phyloP scores from a whole-genome alignment of 2,888 invertebrate species.

The Tetramorium bicarinatum region DNA sequence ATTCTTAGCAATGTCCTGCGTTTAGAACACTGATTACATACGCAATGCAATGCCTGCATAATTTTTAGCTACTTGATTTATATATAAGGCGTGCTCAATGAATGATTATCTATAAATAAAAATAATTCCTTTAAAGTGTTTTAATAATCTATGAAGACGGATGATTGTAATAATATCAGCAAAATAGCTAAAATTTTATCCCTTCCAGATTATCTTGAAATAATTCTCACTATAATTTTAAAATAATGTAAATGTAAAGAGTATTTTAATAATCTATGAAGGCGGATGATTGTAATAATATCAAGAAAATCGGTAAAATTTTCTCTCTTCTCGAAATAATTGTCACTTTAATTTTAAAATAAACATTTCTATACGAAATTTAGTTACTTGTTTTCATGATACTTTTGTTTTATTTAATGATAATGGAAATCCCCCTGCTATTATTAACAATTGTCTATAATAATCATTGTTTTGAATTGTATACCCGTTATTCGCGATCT shows the following conservation, averaged over 20 bases:
- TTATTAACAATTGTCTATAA: conserved; percentile 31
- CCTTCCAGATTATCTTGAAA: background rate
- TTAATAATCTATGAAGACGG: background rate
- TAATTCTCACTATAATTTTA: conserved; percentile 17
- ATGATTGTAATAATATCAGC: background rate
- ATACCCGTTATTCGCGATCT: conserved; percentile 27
- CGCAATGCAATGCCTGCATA: background rate
- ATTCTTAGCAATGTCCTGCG: conserved; percentile 25
- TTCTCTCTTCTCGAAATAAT: background rate
- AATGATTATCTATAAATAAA: background rate
- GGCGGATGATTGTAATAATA: background rate
- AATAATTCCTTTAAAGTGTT: background rate
- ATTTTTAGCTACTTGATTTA: background rate
- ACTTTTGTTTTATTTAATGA: background rate
- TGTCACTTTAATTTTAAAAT: background rate
- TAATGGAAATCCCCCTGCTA: background rate
- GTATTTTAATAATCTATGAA: background rate
- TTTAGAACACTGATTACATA: background rate
- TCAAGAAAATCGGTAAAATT: background rate
- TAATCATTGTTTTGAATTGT: conserved; percentile 54
- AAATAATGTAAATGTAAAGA: no score
- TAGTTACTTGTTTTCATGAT: background rate
- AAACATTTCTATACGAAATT: background rate
- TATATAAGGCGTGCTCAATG: background rate
- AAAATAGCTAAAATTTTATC: background rate